These are phyloP conservation scores for Cepphus grylle DNA, from an alignment of 2,113 vertebrate genomes.

Conservation along the genomic window DNA sequence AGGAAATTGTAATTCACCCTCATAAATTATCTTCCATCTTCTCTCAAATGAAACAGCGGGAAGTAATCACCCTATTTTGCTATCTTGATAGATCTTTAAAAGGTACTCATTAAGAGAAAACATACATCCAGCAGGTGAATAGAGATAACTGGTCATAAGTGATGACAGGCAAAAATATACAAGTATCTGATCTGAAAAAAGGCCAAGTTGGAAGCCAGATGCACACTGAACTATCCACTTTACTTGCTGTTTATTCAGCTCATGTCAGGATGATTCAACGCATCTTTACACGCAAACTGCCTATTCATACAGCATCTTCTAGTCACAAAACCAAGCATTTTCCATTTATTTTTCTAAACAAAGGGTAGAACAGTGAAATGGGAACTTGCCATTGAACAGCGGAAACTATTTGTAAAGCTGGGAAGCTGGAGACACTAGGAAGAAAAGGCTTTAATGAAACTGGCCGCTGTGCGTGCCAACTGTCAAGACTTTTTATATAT, in stretches of 20 bases:
- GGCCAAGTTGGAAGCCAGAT: conserved; percentile 38
- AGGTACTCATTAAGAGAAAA: conserved; percentile 8
- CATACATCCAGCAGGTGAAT: neutral
- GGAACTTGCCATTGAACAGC: conserved; percentile 65
- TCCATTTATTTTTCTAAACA: conserved; percentile 59
- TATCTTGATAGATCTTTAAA: conserved; percentile 45
- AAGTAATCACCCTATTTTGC: conserved; percentile 22
- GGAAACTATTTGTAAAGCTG: conserved; percentile 68
- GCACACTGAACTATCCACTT: neutral
- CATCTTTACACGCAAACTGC: conserved; percentile 19
- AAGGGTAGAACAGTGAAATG: conserved; percentile 43
- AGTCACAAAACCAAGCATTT: conserved; percentile 53
- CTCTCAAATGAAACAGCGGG: neutral
- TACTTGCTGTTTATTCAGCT: conserved; percentile 35
- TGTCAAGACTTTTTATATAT: conserved; percentile 34
- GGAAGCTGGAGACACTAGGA: conserved; percentile 56
- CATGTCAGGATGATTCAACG: conserved; percentile 51
- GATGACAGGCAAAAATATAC: neutral
- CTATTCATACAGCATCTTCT: conserved; percentile 50
- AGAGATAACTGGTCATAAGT: conserved; percentile 43
- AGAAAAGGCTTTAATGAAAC: conserved; percentile 67
- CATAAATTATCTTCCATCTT: neutral
- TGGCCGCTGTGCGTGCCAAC: conserved; percentile 49
- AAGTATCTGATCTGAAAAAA: conserved; percentile 44
- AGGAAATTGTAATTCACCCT: neutral